Evolutionary conservation across 2,888 invertebrate genomes (phyloP), one percentile per base, ranked within the genome.

Genomic region (Eustalomyia histrio): DNA sequence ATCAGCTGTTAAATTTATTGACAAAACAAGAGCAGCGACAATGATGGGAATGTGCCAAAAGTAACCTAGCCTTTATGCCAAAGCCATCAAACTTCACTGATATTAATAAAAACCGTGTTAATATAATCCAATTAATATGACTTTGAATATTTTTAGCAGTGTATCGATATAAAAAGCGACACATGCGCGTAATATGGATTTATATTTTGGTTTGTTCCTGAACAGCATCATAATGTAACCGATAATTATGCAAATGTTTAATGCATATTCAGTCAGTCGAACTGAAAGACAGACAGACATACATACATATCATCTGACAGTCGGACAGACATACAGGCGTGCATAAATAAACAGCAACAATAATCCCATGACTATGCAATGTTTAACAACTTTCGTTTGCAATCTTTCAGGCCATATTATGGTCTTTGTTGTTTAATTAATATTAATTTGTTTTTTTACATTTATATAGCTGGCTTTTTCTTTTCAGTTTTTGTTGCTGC

Each of bases 371-470:
- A 43, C n/a, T 43, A n/a, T 57, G 14, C 18, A 63, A n/a, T 53
- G 16, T 43, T 35, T 61, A 52, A 24, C 53, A 61, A 16, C 0
- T 29, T 29, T 60, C 8, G 69, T 55, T 53, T 52, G 47, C 33
- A 58, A 69, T 50, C 2, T 53, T 60, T 61, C 61, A 24, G 24
- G n/a, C 33, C 33, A 16, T 35, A 64, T 64, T 65, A 50, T 74
- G 24, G 67, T 75, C 67, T 75, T 75, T 75, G 75, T 75, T 75
- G 43, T 69, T 63, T 17, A 69, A 63, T 68, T 61, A 68, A 21
- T 53, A 29, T 75, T 43, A 60, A 60, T 65, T 50, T 21, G n/a
- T n/a, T 24, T 65, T 58, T 17, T 14, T 39, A 18, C 14, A 47
- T 47, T 57, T 57, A n/a, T 57, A n/a, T 57, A 14, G 55, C n/a